A percentile compares a stretch with the other conserved stretches of the same genome.
phyloP scores from a whole-genome alignment of 2,888 invertebrate species.

The Polyploca ridens region DNA sequence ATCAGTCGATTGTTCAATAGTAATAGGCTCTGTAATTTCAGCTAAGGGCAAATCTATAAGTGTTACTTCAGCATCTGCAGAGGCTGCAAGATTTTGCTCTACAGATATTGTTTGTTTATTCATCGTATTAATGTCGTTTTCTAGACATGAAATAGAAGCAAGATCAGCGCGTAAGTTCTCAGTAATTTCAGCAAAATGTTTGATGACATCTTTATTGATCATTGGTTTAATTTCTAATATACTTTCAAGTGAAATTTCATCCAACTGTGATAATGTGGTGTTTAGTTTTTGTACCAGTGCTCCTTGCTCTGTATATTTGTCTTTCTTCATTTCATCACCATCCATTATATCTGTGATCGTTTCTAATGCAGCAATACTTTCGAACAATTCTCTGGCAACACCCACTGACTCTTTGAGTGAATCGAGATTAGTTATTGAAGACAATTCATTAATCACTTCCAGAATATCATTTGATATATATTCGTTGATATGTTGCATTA shows the following conservation, averaged over 20 bases:
- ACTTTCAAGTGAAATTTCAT: slow-evolving; percentile 28
- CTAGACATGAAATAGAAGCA: slow-evolving; percentile 12
- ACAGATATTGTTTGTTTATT: background rate
- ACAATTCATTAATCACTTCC: slow-evolving; percentile 41
- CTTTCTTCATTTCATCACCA: slow-evolving; percentile 23
- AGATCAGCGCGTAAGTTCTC: slow-evolving; percentile 35
- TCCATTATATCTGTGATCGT: slow-evolving; percentile 15
- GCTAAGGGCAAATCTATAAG: background rate
- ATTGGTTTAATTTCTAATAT: slow-evolving; percentile 11
- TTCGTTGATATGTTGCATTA: slow-evolving; percentile 52
- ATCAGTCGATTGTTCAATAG: background rate
- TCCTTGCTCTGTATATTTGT: slow-evolving; percentile 30
- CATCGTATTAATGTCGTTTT: slow-evolving; percentile 5
- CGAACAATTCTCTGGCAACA: slow-evolving; percentile 49
- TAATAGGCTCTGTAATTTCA: background rate
- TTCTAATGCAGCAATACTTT: slow-evolving; percentile 36
- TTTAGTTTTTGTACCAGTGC: slow-evolving; percentile 38
- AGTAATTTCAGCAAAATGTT: slow-evolving; percentile 29
- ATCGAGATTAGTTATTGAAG: slow-evolving; percentile 32
- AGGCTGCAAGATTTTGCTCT: background rate
- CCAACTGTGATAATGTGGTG: slow-evolving; percentile 34
- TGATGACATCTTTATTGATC: slow-evolving; percentile 25
- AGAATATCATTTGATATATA: slow-evolving; percentile 47
- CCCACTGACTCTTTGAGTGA: slow-evolving; percentile 42
- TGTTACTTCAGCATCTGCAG: background rate